Percentiles rank a stretch among this genome's conserved stretches.
Evolutionary conservation across 2,888 invertebrate species (phyloP).

Genomic region (Nomada lathburiana): DNA sequence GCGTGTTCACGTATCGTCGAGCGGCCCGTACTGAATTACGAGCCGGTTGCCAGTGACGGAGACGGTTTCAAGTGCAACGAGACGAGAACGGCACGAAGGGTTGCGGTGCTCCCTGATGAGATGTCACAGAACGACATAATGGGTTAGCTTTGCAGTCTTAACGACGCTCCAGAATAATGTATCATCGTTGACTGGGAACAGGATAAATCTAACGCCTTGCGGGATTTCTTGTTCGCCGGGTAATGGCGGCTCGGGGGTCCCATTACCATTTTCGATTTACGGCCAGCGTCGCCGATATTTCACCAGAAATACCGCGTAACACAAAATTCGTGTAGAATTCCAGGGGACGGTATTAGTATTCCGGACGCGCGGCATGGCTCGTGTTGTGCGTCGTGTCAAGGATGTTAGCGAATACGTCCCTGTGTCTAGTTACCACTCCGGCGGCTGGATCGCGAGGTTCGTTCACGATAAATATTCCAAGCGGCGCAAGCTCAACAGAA

Average conservation of each 20-base stretch:
- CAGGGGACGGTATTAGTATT: slow-evolving; percentile 57
- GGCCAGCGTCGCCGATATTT: slow-evolving; percentile 62
- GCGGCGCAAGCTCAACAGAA: slow-evolving; percentile 9
- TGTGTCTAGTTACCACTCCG: background rate
- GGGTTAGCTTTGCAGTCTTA: slow-evolving; percentile 44
- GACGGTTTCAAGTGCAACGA: slow-evolving; percentile 41
- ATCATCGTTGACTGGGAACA: slow-evolving; percentile 57
- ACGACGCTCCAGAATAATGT: slow-evolving; percentile 61
- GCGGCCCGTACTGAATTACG: slow-evolving; percentile 42
- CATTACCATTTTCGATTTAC: slow-evolving; percentile 70
- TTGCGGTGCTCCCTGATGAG: slow-evolving; percentile 42
- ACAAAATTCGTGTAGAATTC: slow-evolving; percentile 60
- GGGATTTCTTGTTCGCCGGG: slow-evolving; percentile 60
- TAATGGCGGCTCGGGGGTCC: slow-evolving; percentile 50
- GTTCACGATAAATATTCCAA: slow-evolving; percentile 12
- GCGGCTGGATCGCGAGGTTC: slow-evolving; percentile 28
- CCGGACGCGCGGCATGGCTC: slow-evolving; percentile 26
- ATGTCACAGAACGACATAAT: slow-evolving; percentile 34
- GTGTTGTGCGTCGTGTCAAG: slow-evolving; percentile 39
- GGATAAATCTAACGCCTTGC: slow-evolving; percentile 66
- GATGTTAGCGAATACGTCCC: slow-evolving; percentile 48
- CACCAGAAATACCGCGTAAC: slow-evolving; percentile 55
- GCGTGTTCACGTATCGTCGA: slow-evolving; percentile 47
- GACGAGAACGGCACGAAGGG: slow-evolving; percentile 18
- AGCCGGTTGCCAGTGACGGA: slow-evolving; percentile 21